Conservation (phyloP, 2,888 invertebrate species). For the Onchidella celtica region DNA sequence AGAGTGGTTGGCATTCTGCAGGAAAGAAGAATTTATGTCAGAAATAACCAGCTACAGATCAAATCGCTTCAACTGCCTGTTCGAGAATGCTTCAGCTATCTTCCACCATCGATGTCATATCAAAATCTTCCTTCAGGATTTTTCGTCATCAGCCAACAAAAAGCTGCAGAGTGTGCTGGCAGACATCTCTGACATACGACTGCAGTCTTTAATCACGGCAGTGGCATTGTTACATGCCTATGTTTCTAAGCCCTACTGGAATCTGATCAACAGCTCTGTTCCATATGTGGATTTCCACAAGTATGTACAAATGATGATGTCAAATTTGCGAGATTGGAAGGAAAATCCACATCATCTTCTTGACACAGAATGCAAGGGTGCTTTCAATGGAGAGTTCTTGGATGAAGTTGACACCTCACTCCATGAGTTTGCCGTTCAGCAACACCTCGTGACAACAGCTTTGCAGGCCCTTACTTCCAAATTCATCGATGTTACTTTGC, state of each 20-base stretch:
- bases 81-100: background rate
- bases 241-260: background rate
- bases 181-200: background rate
- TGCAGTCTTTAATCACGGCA: background rate
- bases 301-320: background rate
- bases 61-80: background rate
- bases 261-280: background rate
- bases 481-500: background rate
- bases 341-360: background rate
- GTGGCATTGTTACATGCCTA: background rate
- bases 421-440: background rate
- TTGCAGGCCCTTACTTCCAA: background rate
- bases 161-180: background rate
- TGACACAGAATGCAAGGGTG: background rate
- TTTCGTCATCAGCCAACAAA: background rate
- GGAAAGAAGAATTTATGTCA: background rate
- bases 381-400: background rate
- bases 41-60: background rate
- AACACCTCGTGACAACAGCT: background rate
- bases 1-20: conserved; percentile 21
- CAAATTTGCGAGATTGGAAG: too few relatives aligned
- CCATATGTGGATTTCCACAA: background rate
- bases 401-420: background rate
- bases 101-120: background rate
- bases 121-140: background rate